Base-by-base conservation (phyloP, 2,113 vertebrate species). In the Ophthalmotilapia sp. region DNA sequence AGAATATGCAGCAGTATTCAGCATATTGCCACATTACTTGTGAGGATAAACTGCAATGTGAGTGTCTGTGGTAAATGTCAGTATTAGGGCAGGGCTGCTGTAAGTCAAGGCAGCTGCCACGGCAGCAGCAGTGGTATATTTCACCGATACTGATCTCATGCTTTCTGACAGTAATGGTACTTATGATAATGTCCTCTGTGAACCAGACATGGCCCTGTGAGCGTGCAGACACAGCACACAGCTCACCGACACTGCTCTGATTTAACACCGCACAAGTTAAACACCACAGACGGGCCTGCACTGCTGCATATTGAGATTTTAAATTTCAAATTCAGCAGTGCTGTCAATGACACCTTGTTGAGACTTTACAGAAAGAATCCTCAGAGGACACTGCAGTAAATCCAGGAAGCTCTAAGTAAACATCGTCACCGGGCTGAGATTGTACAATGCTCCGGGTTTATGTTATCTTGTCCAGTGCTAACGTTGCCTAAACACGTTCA, bases 131-230 rank as follows among this genome's bases (percentile, higher is more conserved):
- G 84, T 45, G 81, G 90, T 89, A 91, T 93, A 94, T 94, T 94
- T 93, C 87, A 89, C 60, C 45, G 90, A 92, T 90, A 91, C 83
- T 88, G 92, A 94, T 95, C 92, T 93, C 92, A 92, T 92, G 92
- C 83, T 86, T 87, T 88, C 86, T 92, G 94, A 95, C 94, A 94
- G 92, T 94, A 94, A 94, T 94, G 86, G 91, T 95, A 91, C 91
- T 94, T 93, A 94, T 94, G 90, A 88, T 94, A 92, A 94, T 96
- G 91, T 92, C 90, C 88, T 92, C 90, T 47, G 84, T 93, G 90
- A 91, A 93, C 90, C 92, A 94, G 91, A 93, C 91, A 86, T 90
- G 86, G 87, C 89, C 88, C 86, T 80, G 73, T 88, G 79, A 75
- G 65, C 87, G 84, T 77, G 36, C 91, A 91, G 84, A 91, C 90